phyloP scores from a whole-genome alignment of 2,113 vertebrate genomes.

The Cricetomys ansorgei region DNA sequence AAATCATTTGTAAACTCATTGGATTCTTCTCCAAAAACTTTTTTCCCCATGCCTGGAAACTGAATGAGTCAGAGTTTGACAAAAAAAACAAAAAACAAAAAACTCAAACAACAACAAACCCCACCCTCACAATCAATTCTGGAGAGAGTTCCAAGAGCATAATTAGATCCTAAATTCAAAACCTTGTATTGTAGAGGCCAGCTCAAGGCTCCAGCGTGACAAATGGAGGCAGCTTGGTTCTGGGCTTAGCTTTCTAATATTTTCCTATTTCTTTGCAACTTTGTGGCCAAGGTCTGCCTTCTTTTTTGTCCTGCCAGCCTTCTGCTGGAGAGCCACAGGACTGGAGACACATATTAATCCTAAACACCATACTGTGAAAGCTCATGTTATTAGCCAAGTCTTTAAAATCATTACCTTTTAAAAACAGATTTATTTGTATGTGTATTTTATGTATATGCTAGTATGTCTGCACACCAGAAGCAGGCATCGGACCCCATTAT shows the following conservation, averaged over 20 bases:
- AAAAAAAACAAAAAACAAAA: slow-evolving; percentile 51
- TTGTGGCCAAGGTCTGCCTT: not conserved
- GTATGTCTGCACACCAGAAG: not conserved
- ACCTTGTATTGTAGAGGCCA: not conserved
- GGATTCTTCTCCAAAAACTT: slow-evolving; percentile 92
- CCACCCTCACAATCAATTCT: slow-evolving; percentile 67
- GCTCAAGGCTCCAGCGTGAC: not conserved
- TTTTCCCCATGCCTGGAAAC: slow-evolving; percentile 92
- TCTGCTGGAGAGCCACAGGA: not conserved
- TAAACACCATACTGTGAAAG: not conserved
- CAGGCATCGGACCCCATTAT: not conserved
- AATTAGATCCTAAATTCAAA: slow-evolving; percentile 10
- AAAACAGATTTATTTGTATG: not conserved
- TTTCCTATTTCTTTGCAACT: not conserved
- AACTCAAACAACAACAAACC: slow-evolving; percentile 51
- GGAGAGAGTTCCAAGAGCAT: slow-evolving; percentile 58
- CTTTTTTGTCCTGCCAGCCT: not conserved
- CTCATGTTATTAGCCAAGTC: not conserved
- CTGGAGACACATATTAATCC: slow-evolving; percentile 1
- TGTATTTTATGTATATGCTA: not conserved
- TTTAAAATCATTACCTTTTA: not conserved
- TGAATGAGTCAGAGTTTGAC: slow-evolving; percentile 81
- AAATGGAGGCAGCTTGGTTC: not conserved
- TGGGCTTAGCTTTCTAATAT: not conserved
- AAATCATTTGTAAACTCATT: slow-evolving; percentile 95